Conservation (phyloP, 2,888 invertebrate genomes). For the Boloria euphrosyne region DNA sequence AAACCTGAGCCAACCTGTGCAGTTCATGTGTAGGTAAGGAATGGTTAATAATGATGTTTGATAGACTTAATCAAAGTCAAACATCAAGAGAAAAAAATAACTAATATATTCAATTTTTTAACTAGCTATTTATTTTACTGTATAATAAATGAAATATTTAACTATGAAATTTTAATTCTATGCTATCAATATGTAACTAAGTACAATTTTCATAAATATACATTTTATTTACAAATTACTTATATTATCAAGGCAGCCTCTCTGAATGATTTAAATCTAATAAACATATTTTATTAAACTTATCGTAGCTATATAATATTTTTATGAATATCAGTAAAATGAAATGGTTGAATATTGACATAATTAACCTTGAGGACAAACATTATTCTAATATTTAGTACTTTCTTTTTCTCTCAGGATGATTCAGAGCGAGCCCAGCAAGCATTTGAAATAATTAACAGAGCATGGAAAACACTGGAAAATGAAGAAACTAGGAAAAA, state of each 20-base stretch:
- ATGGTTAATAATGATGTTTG: conserved; percentile 44
- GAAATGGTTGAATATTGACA: not conserved
- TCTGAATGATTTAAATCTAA: not conserved
- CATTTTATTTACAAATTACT: too few species aligned
- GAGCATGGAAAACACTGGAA: conserved; percentile 97
- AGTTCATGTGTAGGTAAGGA: conserved; percentile 68
- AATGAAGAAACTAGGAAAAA: conserved; percentile 96
- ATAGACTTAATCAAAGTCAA: conserved; percentile 28
- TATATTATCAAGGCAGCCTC: too few species aligned
- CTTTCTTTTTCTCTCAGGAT: conserved; percentile 84
- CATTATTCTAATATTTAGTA: conserved; percentile 5
- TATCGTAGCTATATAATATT: conserved; percentile 6
- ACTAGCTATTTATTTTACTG: conserved; percentile 6
- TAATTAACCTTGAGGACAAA: not conserved
- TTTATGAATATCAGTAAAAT: not conserved
- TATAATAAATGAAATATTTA: not conserved
- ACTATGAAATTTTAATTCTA: not conserved
- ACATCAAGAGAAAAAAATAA: conserved; percentile 17
- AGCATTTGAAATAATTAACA: conserved; percentile 95
- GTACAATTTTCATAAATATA: too few species aligned
- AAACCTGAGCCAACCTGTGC: conserved; percentile 59
- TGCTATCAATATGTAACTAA: not conserved
- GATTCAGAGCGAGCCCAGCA: conserved; percentile 96
- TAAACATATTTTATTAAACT: not conserved
- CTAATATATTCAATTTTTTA: conserved; percentile 3